Evolutionary conservation across 2,888 invertebrate genomes (phyloP), one percentile per base, ranked within the genome.

Genomic region (Helicoverpa assulta): DNA sequence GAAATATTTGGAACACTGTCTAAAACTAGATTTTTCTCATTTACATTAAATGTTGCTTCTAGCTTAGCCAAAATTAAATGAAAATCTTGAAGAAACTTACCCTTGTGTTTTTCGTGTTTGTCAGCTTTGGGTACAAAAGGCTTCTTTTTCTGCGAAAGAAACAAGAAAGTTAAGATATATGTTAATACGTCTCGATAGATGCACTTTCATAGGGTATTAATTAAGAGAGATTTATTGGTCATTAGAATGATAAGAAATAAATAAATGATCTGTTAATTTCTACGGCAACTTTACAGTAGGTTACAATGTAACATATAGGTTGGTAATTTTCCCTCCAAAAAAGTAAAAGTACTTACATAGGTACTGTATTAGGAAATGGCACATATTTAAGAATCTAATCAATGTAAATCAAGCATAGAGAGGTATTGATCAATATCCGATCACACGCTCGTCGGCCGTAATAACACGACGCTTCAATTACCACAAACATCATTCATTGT

Each of bases 141-240:
- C 68, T 86, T 86, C 84, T 89, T 89, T 80, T 89, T 89, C 90
- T 92, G 88, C 8, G 68, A 76, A 73, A 70, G 52, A 80, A 76
- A 72, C 55, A 3, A 43, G 12, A 12, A 1, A 16, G 26, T 62
- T 37, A 86, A 29, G 12, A 54, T 19, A 12, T 8, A 10, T 33
- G 10, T 10, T 33, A 10, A 10, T 33, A 33, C 10, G 33, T 33
- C 8, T 33, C 33, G 2, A 10, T 33, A 33, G 33, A 33, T 33
- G 2, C 1, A 33, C 33, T 33, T 33, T 6, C 6, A 33, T 33
- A 33, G 33, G 33, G 8, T 33, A 33, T 33, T 33, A 21, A 21
- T 21, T 21, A 21, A 21, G 21, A 21, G 21, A 21, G 1, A 21
- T 21, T 21, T 21, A 2, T 21, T 21, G 21, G 21, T 21, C 2